A percentile compares a stretch with the other conserved stretches of the same genome.
Evolutionary conservation across 2,113 vertebrate genomes (phyloP).

Genomic region (Podarcis cretensis): DNA sequence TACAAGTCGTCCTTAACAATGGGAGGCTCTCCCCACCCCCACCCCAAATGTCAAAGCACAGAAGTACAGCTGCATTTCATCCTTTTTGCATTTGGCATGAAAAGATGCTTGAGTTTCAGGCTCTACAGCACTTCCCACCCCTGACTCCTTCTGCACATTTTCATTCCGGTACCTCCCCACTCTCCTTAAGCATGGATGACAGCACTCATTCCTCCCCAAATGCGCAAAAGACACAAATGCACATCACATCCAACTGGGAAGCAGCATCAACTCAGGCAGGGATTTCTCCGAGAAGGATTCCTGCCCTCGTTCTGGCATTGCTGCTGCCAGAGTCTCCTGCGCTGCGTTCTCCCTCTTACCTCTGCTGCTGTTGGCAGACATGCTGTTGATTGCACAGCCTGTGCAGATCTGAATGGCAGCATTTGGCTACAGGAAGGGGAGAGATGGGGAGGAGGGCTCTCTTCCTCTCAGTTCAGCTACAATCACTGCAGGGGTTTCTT

Average conservation of each 20-base stretch:
- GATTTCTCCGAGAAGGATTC: accelerated
- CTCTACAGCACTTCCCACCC: not conserved
- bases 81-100: accelerated
- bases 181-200: accelerated
- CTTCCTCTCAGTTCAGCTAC: not conserved
- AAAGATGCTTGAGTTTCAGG: not conserved
- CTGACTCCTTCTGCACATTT: not conserved
- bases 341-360: not conserved
- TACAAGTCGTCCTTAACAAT: not conserved
- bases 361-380: accelerated
- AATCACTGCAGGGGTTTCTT: not conserved
- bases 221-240: not conserved
- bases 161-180: accelerated
- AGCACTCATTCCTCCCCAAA: accelerated
- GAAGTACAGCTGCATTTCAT: not conserved
- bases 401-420: not conserved
- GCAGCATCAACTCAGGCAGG: not conserved
- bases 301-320: not conserved
- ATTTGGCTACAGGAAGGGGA: not conserved
- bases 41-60: not conserved
- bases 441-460: accelerated
- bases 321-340: not conserved
- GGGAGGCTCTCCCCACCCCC: no score
- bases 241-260: not conserved
- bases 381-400: slow-evolving; percentile 1